A percentile compares a stretch with the other conserved stretches of the same genome.
phyloP scores from a whole-genome alignment of 2,113 vertebrate species.

The Urocolius indicus region DNA sequence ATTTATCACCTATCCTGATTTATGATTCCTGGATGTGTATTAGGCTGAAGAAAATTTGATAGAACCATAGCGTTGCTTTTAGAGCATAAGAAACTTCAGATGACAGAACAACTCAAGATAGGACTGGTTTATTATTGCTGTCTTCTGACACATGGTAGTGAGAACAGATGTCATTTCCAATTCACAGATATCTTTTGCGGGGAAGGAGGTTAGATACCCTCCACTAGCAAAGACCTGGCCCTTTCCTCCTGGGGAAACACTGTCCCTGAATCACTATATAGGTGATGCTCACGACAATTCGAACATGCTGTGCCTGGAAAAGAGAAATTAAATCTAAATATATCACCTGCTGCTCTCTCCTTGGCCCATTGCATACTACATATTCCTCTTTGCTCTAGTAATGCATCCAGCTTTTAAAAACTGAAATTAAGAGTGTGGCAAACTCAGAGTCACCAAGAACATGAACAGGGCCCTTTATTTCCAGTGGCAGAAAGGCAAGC shows the following conservation, averaged over 20 bases:
- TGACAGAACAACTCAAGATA: not conserved
- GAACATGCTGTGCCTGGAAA: not conserved
- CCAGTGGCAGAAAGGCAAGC: not conserved
- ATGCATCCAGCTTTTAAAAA: not conserved
- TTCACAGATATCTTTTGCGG: not conserved
- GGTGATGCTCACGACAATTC: not conserved
- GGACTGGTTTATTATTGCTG: not conserved
- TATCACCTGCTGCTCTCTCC: not conserved
- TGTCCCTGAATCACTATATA: not conserved
- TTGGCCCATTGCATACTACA: not conserved
- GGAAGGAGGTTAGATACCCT: not conserved
- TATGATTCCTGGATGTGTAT: not conserved
- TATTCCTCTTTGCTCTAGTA: not conserved
- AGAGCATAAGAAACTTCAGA: not conserved
- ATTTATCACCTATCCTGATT: not conserved
- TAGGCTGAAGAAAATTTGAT: not conserved
- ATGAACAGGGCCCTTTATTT: not conserved
- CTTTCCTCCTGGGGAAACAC: not conserved
- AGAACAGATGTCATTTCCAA: not conserved
- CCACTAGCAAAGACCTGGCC: not conserved
- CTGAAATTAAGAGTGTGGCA: not conserved
- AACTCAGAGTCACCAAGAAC: not conserved
- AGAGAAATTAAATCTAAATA: not conserved
- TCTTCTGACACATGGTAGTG: not conserved
- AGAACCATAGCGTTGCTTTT: not conserved